Conservation (phyloP, 2,888 invertebrate species). For the Chymomyza fuscimana region DNA sequence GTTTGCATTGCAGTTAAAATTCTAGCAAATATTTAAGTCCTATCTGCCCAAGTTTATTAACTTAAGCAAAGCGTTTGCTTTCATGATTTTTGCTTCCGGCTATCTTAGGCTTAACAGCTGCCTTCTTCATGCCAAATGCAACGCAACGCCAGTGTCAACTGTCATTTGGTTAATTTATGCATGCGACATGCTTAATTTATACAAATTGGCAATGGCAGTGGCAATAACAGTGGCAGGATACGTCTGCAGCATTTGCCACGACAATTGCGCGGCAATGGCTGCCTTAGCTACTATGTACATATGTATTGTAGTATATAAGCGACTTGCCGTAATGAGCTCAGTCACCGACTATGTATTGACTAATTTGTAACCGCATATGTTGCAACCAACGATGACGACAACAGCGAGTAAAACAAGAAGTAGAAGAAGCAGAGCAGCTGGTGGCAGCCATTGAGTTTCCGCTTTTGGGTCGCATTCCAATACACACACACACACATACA, state of each 20-base stretch:
- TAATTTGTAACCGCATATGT: constrained; percentile 66
- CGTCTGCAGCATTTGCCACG: constrained; percentile 27
- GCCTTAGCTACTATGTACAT: not conserved
- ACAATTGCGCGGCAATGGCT: constrained; percentile 12
- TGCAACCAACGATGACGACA: constrained; percentile 36
- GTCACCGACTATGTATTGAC: constrained; percentile 55
- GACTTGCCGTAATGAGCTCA: constrained; percentile 54
- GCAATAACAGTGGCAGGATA: constrained; percentile 16
- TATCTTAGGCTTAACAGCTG: not conserved
- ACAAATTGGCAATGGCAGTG: constrained; percentile 54
- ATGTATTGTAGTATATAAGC: not conserved
- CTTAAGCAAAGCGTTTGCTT: not conserved
- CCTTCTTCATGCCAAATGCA: not conserved
- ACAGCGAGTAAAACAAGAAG: constrained; percentile 2
- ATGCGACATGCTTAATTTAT: constrained; percentile 56
- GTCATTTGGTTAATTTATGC: constrained; percentile 47
- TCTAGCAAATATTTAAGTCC: not conserved
- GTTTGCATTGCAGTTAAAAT: too few relatives aligned
- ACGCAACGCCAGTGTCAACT: not conserved
- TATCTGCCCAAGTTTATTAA: not conserved
- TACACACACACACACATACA: not conserved
- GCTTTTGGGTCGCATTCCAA: constrained; percentile 46
- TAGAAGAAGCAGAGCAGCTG: not conserved
- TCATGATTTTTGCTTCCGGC: not conserved
- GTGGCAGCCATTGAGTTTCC: constrained; percentile 4